Conservation (phyloP, 1,140 invertebrate genomes). For the Zelostemma sp. region DNA sequence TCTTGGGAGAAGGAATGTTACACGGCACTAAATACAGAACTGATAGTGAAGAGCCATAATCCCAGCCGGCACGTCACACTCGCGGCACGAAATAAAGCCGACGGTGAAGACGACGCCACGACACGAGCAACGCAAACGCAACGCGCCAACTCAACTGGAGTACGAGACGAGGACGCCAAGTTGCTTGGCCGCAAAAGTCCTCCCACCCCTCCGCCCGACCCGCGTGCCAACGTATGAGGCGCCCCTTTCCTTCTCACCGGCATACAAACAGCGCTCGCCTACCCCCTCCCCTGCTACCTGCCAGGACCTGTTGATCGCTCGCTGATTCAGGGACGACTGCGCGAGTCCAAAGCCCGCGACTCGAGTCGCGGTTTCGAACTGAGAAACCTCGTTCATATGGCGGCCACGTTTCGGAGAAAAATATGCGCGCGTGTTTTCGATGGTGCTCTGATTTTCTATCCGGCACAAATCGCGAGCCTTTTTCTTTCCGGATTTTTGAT, state of each 20-base stretch:
- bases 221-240: too few species aligned
- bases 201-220: neutral
- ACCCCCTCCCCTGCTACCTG: neutral
- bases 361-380: neutral
- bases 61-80: constrained; percentile 1
- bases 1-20: too few species aligned
- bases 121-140: neutral
- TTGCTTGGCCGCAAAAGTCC: neutral
- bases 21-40: too few species aligned
- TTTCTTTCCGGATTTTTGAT: too few species aligned
- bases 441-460: too few species aligned
- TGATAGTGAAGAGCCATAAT: too few species aligned
- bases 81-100: neutral
- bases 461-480: too few species aligned
- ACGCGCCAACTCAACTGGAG: constrained; percentile 4
- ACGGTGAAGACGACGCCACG: neutral
- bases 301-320: constrained; percentile 5
- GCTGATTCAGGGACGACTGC: neutral
- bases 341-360: neutral
- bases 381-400: neutral
- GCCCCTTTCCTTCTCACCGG: constrained; percentile 2
- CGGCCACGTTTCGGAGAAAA: neutral
- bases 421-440: too few species aligned
- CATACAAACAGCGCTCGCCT: neutral
- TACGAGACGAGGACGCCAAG: neutral